phyloP scores from a whole-genome alignment of 2,113 vertebrate genomes.

The Saccopteryx leptura region DNA sequence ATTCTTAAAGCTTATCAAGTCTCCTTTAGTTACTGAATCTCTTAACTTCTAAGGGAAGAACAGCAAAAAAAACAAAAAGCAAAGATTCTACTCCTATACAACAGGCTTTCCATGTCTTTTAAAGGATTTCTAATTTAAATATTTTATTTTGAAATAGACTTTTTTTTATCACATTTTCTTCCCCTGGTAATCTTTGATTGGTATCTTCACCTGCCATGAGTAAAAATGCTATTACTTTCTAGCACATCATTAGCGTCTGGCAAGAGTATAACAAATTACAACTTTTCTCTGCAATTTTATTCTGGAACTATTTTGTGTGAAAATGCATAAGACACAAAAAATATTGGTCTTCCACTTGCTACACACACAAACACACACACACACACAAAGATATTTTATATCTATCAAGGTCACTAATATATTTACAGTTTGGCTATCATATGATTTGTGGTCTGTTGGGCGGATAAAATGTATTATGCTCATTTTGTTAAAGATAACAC shows the following conservation, averaged over 20 bases:
- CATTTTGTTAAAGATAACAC: too few relatives aligned
- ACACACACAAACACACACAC: not conserved
- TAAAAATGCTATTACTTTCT: slow-evolving; percentile 55
- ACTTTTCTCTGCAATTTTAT: slow-evolving; percentile 49
- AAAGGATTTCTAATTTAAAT: slow-evolving; percentile 45
- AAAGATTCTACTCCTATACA: slow-evolving; percentile 2
- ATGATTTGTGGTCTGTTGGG: not conserved
- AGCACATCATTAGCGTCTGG: slow-evolving; percentile 19
- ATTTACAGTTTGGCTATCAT: not conserved
- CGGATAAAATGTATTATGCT: too few relatives aligned
- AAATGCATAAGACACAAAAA: slow-evolving; percentile 49
- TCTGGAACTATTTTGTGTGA: slow-evolving; percentile 8
- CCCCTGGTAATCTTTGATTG: not conserved
- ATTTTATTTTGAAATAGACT: slow-evolving; percentile 66
- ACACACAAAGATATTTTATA: slow-evolving; percentile 48
- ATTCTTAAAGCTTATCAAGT: slow-evolving; percentile 84
- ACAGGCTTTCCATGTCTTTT: slow-evolving; percentile 45
- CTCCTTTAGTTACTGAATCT: slow-evolving; percentile 79
- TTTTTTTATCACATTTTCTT: slow-evolving; percentile 69
- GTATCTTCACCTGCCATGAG: not conserved
- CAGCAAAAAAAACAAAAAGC: not conserved
- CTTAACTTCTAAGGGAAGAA: slow-evolving; percentile 16
- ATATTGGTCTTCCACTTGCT: not conserved
- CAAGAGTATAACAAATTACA: slow-evolving; percentile 61
- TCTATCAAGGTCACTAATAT: not conserved